Base-by-base conservation (phyloP, 2,888 invertebrate species). In the Allophyes oxyacanthae region DNA sequence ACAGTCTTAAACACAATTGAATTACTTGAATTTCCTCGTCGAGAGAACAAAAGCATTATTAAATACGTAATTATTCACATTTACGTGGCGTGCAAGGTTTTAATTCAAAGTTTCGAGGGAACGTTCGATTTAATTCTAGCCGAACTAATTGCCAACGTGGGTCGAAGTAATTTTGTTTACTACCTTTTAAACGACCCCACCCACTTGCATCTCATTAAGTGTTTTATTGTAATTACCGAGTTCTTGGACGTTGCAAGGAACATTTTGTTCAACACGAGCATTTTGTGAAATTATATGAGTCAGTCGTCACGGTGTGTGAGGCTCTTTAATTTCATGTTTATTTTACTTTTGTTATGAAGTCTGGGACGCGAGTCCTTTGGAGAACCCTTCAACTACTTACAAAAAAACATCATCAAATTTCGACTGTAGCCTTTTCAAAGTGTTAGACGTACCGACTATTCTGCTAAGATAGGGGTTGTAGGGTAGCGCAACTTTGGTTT, bases 41-140 rank as follows among this genome's bases (percentile, higher is more conserved):
- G 83, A 82, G 90, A 91, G 93, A 94, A 94, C 94, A 94, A 94
- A 93, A 91, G 93, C 92, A 87, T 93, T 94, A 94, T 93, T 94
- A 94, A 94, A 92, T 91, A 91, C 92, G 93, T 91, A 94, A 93
- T 93, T 94, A 93, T 92, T 92, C 90, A 92, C 91, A 89, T 91
- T 92, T 92, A 88, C 92, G 82, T 91, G 89, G 89, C 91, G 92
- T 91, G 92, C 91, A 87, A 90, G 89, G 90, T 89, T 92, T 91
- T 81, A 81, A 81, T 81, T 81, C 78, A 74, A 71, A 77, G 79
- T 81, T 78, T 78, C 86, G 87, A 83, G 83, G 88, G 88, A 91
- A 90, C 86, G 84, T 87, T 87, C 86, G 88, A 89, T 89, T 92
- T 91, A 88, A 89, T 91, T 90, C 94, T 94, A 94, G 92, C 83